Conservation (phyloP, 2,797 vertebrate species). For the Megalops cyprinoides region DNA sequence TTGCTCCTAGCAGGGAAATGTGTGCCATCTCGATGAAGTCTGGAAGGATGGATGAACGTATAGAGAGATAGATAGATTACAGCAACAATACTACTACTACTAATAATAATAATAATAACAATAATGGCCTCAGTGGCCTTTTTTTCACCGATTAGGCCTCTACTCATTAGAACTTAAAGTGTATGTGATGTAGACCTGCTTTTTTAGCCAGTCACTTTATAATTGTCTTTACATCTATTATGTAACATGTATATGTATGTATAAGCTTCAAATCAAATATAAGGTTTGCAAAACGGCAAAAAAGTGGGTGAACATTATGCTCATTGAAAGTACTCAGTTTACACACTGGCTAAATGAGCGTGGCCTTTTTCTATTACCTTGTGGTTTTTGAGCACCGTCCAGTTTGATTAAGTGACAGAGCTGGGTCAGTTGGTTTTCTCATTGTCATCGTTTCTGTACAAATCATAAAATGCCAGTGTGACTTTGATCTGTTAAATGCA, state of each 20-base stretch:
- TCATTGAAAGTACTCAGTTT: background rate
- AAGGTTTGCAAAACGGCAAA: background rate
- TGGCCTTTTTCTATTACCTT: too few relatives aligned
- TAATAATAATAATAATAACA: too few relatives aligned
- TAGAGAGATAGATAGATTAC: too few relatives aligned
- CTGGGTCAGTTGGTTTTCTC: too few relatives aligned
- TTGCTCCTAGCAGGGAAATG: slow-evolving; percentile 31
- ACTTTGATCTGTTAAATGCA: too few relatives aligned
- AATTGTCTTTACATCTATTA: background rate
- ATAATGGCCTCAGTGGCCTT: too few relatives aligned
- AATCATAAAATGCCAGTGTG: background rate
- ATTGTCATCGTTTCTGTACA: background rate
- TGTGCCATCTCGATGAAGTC: background rate
- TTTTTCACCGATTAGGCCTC: background rate
- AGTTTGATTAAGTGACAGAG: background rate
- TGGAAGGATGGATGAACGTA: slow-evolving; percentile 26
- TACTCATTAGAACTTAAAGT: background rate
- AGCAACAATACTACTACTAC: too few relatives aligned
- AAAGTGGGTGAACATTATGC: background rate
- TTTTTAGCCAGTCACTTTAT: background rate
- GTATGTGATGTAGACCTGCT: slow-evolving; percentile 4
- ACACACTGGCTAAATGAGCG: too few relatives aligned
- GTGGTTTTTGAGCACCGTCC: background rate
- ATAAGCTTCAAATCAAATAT: background rate
- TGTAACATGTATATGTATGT: background rate